Evolutionary conservation across 2,113 vertebrate genomes (phyloP).

Genomic region (Ageneiosus marmoratus): DNA sequence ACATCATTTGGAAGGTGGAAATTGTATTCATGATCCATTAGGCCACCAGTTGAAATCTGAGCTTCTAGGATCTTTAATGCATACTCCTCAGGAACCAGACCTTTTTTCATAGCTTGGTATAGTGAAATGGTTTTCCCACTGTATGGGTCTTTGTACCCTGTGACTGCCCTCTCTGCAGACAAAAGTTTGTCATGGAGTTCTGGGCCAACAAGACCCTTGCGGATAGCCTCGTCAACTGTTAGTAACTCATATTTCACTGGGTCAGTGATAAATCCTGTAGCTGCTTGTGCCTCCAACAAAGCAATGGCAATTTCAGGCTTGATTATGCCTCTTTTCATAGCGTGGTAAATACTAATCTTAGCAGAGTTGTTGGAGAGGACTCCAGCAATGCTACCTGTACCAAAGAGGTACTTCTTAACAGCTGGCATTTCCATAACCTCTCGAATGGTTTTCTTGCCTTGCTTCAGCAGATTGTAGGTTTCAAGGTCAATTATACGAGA

Average conservation of each 20-base stretch:
- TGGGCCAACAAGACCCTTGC: conserved; percentile 90
- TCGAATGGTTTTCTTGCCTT: conserved; percentile 82
- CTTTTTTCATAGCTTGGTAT: conserved; percentile 97
- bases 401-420: conserved; percentile 84
- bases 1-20: conserved; percentile 88
- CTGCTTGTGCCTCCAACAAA: conserved; percentile 94
- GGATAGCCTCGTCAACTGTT: conserved; percentile 92
- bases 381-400: conserved; percentile 87
- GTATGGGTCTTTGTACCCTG: conserved; percentile 93
- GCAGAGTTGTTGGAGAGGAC: conserved; percentile 81
- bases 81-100: conserved; percentile 85
- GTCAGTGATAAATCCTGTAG: conserved; percentile 92
- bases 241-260: conserved; percentile 84
- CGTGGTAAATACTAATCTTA: conserved; percentile 87
- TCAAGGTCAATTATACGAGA: conserved; percentile 79
- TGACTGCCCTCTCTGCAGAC: conserved; percentile 91
- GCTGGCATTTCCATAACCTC: conserved; percentile 84
- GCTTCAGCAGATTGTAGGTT: conserved; percentile 83
- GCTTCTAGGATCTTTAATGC: conserved; percentile 89
- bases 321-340: conserved; percentile 86
- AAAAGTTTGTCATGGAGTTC: conserved; percentile 93
- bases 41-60: conserved; percentile 87
- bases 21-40: conserved; percentile 87
- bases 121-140: conserved; percentile 90
- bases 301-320: conserved; percentile 80